Percentiles rank a stretch among this genome's conserved stretches.
Evolutionary conservation across 2,888 invertebrate genomes (phyloP).

Genomic region (Aquatica leii): DNA sequence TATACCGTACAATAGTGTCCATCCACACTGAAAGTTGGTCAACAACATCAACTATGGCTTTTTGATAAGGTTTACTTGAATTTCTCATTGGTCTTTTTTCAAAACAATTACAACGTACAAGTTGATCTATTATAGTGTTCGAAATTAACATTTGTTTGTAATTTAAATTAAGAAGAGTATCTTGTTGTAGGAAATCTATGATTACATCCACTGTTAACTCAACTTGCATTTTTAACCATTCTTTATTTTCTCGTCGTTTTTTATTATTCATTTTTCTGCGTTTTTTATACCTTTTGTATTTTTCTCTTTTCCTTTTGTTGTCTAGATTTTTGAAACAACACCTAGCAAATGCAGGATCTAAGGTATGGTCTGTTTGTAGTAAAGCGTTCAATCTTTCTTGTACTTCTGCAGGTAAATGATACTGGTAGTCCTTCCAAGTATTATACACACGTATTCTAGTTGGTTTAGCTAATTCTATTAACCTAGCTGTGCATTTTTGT

Average conservation of each 20-base stretch:
- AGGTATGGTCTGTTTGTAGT: constrained; percentile 50
- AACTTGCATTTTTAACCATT: constrained; percentile 39
- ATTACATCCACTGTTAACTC: constrained; percentile 36
- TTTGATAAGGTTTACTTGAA: constrained; percentile 38
- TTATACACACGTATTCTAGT: constrained; percentile 48
- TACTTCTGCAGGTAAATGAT: constrained; percentile 46
- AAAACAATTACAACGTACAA: constrained; percentile 28
- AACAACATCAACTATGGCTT: constrained; percentile 45
- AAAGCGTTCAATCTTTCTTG: constrained; percentile 50
- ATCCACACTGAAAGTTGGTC: constrained; percentile 55
- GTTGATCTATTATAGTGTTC: constrained; percentile 46
- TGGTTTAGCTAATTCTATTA: constrained; percentile 52
- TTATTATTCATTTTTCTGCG: constrained; percentile 34
- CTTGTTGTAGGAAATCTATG: constrained; percentile 47
- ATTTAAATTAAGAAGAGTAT: constrained; percentile 49
- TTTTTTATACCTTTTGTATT: constrained; percentile 29
- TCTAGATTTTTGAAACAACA: constrained; percentile 53
- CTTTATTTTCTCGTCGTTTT: constrained; percentile 32
- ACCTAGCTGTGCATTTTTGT: constrained; percentile 51
- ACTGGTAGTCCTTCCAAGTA: constrained; percentile 50
- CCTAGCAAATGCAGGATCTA: constrained; percentile 51
- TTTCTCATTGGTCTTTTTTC: constrained; percentile 46
- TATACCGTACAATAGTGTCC: constrained; percentile 50
- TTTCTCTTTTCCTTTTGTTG: constrained; percentile 39
- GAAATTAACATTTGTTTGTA: constrained; percentile 52